Evolutionary conservation across 92 coral and sea anemone genomes (phyloP).

Genomic region (Porites rus): DNA sequence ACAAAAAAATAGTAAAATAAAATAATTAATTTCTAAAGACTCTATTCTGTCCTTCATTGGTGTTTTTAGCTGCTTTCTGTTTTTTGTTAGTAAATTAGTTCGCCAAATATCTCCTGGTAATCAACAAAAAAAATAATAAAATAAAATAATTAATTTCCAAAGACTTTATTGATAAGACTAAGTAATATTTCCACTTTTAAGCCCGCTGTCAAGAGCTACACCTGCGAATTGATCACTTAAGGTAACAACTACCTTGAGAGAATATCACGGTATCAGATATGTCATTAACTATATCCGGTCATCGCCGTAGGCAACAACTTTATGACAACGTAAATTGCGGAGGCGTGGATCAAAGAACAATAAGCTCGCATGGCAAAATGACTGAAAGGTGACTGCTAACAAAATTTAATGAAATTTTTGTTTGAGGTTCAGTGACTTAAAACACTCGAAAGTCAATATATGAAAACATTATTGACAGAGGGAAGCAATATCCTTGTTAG

Average conservation of each 20-base stretch:
- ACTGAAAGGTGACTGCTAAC: background rate
- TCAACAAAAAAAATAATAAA: no score
- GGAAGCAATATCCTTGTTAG: background rate
- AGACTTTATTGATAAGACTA: no score
- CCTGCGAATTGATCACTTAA: background rate
- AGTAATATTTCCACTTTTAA: no score
- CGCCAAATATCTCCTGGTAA: no score
- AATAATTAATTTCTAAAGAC: no score
- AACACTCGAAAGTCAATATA: background rate
- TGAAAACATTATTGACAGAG: background rate
- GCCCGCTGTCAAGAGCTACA: background rate
- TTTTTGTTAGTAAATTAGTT: no score
- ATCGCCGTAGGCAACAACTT: background rate
- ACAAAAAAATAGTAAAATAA: no score
- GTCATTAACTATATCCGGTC: constrained; percentile 27
- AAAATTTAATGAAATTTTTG: background rate
- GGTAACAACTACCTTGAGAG: background rate
- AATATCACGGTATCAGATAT: background rate
- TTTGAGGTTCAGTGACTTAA: background rate
- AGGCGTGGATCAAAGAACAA: background rate
- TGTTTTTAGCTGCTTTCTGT: no score
- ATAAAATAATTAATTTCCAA: no score
- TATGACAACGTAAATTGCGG: background rate
- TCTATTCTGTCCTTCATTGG: no score
- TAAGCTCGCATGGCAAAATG: no score